phyloP scores from a whole-genome alignment of 2,888 invertebrate species.

The Drosophila prolongata region DNA sequence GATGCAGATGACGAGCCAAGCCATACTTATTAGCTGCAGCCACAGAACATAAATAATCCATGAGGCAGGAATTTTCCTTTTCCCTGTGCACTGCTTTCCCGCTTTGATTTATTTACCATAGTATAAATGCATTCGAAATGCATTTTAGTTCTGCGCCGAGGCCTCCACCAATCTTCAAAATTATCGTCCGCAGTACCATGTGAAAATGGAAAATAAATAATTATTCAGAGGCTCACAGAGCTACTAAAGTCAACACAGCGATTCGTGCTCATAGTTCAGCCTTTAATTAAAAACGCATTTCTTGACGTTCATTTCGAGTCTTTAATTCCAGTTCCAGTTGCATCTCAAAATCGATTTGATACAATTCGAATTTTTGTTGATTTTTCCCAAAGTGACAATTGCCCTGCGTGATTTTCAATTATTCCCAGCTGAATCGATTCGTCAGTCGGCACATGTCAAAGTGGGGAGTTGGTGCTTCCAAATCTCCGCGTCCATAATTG shows the following conservation, averaged over 20 bases:
- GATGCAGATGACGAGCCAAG: conserved; percentile 24
- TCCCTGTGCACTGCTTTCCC: conserved; percentile 57
- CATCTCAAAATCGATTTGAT: conserved; percentile 68
- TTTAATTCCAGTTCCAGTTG: conserved; percentile 17
- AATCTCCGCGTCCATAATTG: conserved; percentile 51
- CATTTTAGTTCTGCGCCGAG: conserved; percentile 75
- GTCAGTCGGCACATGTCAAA: conserved; percentile 62
- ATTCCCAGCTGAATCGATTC: conserved; percentile 39
- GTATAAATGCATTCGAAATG: conserved; percentile 72
- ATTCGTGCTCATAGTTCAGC: conserved; percentile 29
- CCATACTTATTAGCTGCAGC: conserved; percentile 15
- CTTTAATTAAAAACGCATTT: conserved; percentile 70
- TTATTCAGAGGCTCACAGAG: conserved; percentile 56
- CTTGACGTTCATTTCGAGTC: conserved; percentile 10
- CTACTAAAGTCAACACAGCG: not conserved
- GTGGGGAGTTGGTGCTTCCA: conserved; percentile 50
- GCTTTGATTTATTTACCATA: conserved; percentile 77
- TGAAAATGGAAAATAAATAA: conserved; percentile 75
- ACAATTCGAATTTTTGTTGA: conserved; percentile 77
- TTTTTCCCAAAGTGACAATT: conserved; percentile 72
- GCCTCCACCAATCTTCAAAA: conserved; percentile 37
- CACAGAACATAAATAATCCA: conserved; percentile 70
- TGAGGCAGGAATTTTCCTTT: conserved; percentile 53
- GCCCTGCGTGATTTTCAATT: conserved; percentile 77
- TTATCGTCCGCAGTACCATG: conserved; percentile 64